A percentile compares a stretch with the other conserved stretches of the same genome.
phyloP scores from a whole-genome alignment of 2,113 vertebrate genomes.

The Sturnus vulgaris region DNA sequence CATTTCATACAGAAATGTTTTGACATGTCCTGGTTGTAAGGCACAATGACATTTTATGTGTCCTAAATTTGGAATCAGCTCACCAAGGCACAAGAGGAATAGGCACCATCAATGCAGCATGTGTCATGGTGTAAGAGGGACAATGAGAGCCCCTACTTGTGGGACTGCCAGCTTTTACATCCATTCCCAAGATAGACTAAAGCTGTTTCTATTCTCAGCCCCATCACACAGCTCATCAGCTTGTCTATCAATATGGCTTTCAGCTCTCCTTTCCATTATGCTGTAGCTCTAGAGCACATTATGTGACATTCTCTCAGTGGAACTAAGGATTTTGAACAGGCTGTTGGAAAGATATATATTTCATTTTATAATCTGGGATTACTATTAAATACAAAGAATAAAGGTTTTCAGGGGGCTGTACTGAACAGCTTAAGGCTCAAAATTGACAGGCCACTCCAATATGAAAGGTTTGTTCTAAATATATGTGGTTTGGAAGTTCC shows the following conservation, averaged over 20 bases:
- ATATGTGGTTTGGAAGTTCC: not conserved
- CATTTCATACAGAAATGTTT: not conserved
- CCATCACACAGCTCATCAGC: not conserved
- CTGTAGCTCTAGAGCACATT: not conserved
- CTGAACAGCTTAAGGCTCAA: not conserved
- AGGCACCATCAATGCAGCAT: not conserved
- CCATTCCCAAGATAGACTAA: not conserved
- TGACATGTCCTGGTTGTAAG: not conserved
- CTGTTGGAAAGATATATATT: not conserved
- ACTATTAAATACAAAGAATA: not conserved
- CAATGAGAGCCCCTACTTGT: not conserved
- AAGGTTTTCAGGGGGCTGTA: not conserved
- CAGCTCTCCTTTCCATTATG: not conserved
- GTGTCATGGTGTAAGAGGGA: not conserved
- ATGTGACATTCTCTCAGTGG: not conserved
- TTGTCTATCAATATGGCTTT: not conserved
- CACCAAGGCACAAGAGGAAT: not conserved
- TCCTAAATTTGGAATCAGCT: not conserved
- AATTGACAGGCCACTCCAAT: not conserved
- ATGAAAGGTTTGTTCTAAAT: not conserved
- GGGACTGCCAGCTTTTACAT: not conserved
- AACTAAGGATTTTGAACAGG: not conserved
- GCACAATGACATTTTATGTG: not conserved
- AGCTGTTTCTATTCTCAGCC: not conserved
- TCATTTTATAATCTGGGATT: conserved; percentile 24